Percentiles rank a stretch among this genome's conserved stretches.
phyloP scores from a whole-genome alignment of 2,113 vertebrate species.

The Strix uralensis region DNA sequence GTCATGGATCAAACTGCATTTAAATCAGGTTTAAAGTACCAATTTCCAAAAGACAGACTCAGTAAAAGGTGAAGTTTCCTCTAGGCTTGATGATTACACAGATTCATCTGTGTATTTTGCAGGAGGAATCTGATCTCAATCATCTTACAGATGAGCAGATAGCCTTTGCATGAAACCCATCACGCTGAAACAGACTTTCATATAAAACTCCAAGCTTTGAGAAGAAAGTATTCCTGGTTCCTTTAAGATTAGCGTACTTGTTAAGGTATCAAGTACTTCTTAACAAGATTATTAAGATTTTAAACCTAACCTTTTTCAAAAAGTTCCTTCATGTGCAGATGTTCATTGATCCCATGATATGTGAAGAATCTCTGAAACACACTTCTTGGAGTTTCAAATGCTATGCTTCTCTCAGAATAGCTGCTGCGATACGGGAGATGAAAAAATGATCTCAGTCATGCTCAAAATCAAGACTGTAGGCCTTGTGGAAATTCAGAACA shows the following conservation, averaged over 20 bases:
- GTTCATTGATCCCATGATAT: background rate
- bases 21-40: background rate
- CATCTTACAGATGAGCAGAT: background rate
- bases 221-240: background rate
- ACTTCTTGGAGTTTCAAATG: background rate
- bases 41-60: background rate
- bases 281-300: background rate
- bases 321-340: rapidly evolving
- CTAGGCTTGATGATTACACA: background rate
- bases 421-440: background rate
- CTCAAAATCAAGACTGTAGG: background rate
- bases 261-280: background rate
- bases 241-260: background rate
- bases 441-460: background rate
- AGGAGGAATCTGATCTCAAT: background rate
- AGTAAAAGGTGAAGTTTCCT: background rate
- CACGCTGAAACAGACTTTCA: background rate
- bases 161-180: background rate
- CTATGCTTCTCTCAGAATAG: background rate
- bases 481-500: background rate
- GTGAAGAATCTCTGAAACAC: background rate
- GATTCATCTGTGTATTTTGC: background rate
- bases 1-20: background rate
- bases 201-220: background rate
- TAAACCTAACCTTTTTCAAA: background rate